Evolutionary conservation across 2,888 invertebrate species (phyloP).

Genomic region (Cheiracanthium punctorium): DNA sequence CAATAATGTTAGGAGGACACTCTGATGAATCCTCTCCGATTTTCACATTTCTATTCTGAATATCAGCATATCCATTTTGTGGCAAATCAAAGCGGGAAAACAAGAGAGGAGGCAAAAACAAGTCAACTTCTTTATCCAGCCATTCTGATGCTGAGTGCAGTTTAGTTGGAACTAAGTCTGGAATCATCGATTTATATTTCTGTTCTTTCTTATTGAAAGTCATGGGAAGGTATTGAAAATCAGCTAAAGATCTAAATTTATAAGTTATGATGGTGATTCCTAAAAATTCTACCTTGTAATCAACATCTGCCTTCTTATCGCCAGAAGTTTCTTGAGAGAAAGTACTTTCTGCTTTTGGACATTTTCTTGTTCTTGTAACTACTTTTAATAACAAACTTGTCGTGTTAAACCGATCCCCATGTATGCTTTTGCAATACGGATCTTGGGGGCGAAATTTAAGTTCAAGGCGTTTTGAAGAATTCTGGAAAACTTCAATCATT

Average conservation of each 20-base stretch:
- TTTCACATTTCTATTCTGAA: conserved; percentile 18
- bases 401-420: conserved; percentile 82
- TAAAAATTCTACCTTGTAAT: conserved; percentile 75
- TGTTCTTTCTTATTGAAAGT: conserved; percentile 72
- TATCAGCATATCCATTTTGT: conserved; percentile 73
- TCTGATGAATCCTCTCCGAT: not conserved
- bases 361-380: conserved; percentile 78
- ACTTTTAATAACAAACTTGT: conserved; percentile 86
- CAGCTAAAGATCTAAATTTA: conserved; percentile 75
- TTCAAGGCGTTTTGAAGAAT: conserved; percentile 80
- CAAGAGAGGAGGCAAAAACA: conserved; percentile 85
- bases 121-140: conserved; percentile 79
- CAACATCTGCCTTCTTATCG: conserved; percentile 9
- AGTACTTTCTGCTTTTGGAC: not conserved
- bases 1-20: conserved; percentile 69
- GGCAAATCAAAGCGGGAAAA: conserved; percentile 86
- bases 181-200: conserved; percentile 79
- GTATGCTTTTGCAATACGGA: conserved; percentile 85
- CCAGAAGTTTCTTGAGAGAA: conserved; percentile 48
- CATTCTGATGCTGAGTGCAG: conserved; percentile 75
- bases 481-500: conserved; percentile 82
- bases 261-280: conserved; percentile 76
- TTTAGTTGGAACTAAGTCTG: conserved; percentile 77
- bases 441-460: conserved; percentile 88
- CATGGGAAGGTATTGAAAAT: conserved; percentile 55